These are phyloP conservation scores for Nannoperca obscura DNA, from an alignment of 2,797 vertebrate genomes.

Conservation along the genomic window DNA sequence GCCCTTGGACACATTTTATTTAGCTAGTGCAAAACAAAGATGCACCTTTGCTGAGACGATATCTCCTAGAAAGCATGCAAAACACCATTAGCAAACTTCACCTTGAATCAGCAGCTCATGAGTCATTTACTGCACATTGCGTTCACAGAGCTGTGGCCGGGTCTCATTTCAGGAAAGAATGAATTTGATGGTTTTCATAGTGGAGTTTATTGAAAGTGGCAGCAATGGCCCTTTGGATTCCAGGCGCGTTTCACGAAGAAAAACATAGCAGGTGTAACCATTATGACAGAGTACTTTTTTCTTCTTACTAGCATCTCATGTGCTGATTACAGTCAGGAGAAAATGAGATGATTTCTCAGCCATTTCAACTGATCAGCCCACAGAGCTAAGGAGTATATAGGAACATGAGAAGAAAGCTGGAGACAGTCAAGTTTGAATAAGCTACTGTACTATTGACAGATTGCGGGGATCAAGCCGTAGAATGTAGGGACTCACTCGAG, in stretches of 20 bases:
- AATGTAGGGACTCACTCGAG: conserved; percentile 64
- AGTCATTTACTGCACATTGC: conserved; percentile 69
- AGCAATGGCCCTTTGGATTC: conserved; percentile 57
- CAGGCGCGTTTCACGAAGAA: conserved; percentile 31
- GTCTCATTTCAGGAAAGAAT: conserved; percentile 55
- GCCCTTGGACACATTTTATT: conserved; percentile 68
- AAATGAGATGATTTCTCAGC: conserved; percentile 20
- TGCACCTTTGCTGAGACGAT: conserved; percentile 63
- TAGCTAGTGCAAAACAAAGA: conserved; percentile 67
- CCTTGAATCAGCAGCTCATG: conserved; percentile 78
- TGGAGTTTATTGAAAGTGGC: conserved; percentile 61
- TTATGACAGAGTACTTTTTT: conserved; percentile 24
- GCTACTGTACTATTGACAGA: conserved; percentile 51
- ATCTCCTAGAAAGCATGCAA: conserved; percentile 65
- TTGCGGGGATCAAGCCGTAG: conserved; percentile 62
- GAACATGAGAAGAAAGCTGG: conserved; percentile 11
- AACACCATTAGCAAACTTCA: conserved; percentile 70
- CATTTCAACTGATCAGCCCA: conserved; percentile 31
- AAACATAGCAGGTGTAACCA: conserved; percentile 34
- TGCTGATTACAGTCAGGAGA: conserved; percentile 30
- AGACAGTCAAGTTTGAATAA: conserved; percentile 23
- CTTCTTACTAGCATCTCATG: conserved; percentile 3
- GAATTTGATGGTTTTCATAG: conserved; percentile 55
- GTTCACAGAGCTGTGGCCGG: conserved; percentile 56
- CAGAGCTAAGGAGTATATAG: background rate